These are phyloP conservation scores for Drosophila neonasuta DNA, from an alignment of 2,888 invertebrate species.

Conservation along the genomic window DNA sequence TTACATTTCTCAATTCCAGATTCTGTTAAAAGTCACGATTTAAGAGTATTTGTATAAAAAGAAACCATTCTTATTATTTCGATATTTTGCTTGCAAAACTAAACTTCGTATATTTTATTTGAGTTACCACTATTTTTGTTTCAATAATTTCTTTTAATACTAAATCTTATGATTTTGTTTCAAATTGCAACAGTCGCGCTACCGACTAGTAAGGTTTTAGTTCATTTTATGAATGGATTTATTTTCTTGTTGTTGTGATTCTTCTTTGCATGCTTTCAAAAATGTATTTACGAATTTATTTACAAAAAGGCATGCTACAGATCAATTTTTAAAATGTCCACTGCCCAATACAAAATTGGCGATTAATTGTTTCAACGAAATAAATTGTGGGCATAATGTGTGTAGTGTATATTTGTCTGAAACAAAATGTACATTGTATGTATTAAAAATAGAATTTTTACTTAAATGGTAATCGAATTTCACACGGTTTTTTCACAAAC, in stretches of 20 bases:
- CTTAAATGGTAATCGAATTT: conserved; percentile 52
- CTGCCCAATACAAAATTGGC: conserved; percentile 33
- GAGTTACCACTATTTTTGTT: conserved; percentile 51
- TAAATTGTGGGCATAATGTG: conserved; percentile 19
- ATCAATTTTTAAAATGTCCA: conserved; percentile 23
- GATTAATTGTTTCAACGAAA: conserved; percentile 29
- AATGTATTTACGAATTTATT: conserved; percentile 60
- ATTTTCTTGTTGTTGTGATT: conserved; percentile 31
- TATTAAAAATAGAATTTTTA: conserved; percentile 52
- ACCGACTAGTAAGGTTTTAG: conserved; percentile 51
- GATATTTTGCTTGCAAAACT: conserved; percentile 73
- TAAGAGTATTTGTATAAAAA: conserved; percentile 25
- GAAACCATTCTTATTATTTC: conserved; percentile 30
- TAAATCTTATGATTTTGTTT: conserved; percentile 53
- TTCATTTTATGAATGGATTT: conserved; percentile 69
- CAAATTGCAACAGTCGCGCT: conserved; percentile 44
- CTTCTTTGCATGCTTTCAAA: conserved; percentile 32
- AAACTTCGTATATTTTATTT: conserved; percentile 64
- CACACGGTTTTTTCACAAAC: conserved; percentile 49
- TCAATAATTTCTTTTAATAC: conserved; percentile 75
- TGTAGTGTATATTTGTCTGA: conserved; percentile 45
- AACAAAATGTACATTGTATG: conserved; percentile 47
- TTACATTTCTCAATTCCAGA: no score
- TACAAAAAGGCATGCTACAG: conserved; percentile 69
- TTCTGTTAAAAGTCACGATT: no score